Evolutionary conservation across 2,797 vertebrate genomes (phyloP), one percentile per base, ranked within the genome.

Genomic region (Falco cherrug): DNA sequence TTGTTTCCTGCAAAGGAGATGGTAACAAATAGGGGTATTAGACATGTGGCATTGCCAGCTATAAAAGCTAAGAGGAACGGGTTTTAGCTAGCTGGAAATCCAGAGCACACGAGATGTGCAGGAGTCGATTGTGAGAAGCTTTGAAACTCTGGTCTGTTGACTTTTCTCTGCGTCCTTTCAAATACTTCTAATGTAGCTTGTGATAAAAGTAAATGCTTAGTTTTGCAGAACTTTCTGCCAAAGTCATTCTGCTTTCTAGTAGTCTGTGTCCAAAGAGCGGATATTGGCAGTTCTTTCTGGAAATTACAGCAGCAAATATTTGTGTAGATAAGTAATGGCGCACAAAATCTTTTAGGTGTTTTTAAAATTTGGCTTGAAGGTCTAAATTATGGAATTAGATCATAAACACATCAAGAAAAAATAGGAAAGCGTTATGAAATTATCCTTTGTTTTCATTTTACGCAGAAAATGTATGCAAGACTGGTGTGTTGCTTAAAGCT

Each of bases 161-260:
- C 33, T 84, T 91, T 53, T 64, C 37, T 73, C 57, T 82, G 75
- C 64, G 93, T 76, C 86, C 41, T 80, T 94, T 91, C 60, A 61
- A 68, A 68, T 56, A 64, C 28, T 80, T 92, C 14, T 81, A 69
- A 60, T 68, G 54, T 29, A 65, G 53, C 31, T 75, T 75, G 69
- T 78, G 92, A 93, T 87, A 50, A 78, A 53, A 67, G 26, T 56
- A 78, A 91, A 83, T 77, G 84, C 75, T 94, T 92, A 59, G 71
- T 68, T 89, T 61, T 93, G 88, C 78, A 81, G 79, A 93, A 85
- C 35, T 47, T 92, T 31, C 60, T 95, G 90, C 78, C 71, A 59
- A 68, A 87, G 78, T 33, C 3, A 7, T 90, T 93, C 64, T 3
- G 11, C 84, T 94, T 83, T 64, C 64, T 59, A 60, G 57, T 39